These are phyloP conservation scores for Caenorhabditis afra DNA, from an alignment of 2,888 invertebrate genomes.

Conservation along the genomic window DNA sequence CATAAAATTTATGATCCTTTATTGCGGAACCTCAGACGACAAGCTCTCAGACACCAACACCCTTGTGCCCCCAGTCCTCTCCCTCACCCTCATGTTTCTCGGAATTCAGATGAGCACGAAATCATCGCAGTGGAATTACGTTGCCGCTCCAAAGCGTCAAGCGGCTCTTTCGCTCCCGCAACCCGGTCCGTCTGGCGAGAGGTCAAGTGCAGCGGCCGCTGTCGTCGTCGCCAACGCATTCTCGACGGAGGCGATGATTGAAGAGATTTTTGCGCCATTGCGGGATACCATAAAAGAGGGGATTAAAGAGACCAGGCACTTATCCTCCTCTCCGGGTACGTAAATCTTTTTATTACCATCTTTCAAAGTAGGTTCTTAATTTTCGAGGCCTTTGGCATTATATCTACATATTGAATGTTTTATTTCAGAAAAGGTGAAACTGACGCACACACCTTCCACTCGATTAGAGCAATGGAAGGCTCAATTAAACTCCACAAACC, in stretches of 20 bases:
- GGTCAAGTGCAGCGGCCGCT: slow-evolving; percentile 31
- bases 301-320: slow-evolving; percentile 43
- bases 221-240: slow-evolving; percentile 16
- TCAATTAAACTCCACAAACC: slow-evolving; percentile 58
- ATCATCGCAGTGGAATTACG: slow-evolving; percentile 49
- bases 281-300: slow-evolving; percentile 52
- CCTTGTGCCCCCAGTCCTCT: background rate
- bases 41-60: slow-evolving; percentile 47
- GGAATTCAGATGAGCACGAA: slow-evolving; percentile 58
- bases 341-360: background rate
- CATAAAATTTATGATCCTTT: slow-evolving; percentile 55
- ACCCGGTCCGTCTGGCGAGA: slow-evolving; percentile 41
- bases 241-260: slow-evolving; percentile 56
- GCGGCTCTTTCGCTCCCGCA: slow-evolving; percentile 12
- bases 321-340: slow-evolving; percentile 58
- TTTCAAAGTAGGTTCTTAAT: background rate
- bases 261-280: slow-evolving; percentile 59
- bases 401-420: background rate
- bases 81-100: slow-evolving; percentile 38
- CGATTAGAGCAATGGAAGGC: slow-evolving; percentile 68
- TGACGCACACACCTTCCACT: slow-evolving; percentile 56
- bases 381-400: slow-evolving; percentile 2
- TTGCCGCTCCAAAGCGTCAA: slow-evolving; percentile 38
- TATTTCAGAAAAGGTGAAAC: slow-evolving; percentile 54
- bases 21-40: slow-evolving; percentile 42